These are phyloP conservation scores for Dendrolimus pini DNA, from an alignment of 2,888 invertebrate species.

Conservation along the genomic window DNA sequence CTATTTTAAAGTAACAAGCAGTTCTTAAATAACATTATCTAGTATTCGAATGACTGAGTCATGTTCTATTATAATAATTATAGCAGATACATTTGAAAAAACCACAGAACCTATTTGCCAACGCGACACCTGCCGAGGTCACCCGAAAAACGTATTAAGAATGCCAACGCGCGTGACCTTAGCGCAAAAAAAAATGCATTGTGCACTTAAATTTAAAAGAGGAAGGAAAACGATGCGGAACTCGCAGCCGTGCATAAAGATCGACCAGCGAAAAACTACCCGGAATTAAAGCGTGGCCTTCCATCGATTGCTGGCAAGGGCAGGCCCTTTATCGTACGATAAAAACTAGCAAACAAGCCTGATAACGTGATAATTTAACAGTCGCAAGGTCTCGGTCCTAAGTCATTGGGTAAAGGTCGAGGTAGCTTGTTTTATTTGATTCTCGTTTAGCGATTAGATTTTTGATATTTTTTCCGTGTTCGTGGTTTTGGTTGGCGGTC, in stretches of 20 bases:
- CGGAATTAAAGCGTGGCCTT: slow-evolving; percentile 50
- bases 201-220: slow-evolving; percentile 35
- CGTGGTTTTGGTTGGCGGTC: slow-evolving; percentile 13
- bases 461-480: slow-evolving; percentile 26
- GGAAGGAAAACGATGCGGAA: slow-evolving; percentile 59
- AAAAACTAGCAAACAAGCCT: slow-evolving; percentile 42
- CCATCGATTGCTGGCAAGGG: slow-evolving; percentile 45
- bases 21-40: too few species aligned
- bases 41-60: too few species aligned
- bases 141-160: slow-evolving; percentile 13
- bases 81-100: background rate
- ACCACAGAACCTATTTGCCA: background rate
- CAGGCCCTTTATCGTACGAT: slow-evolving; percentile 61
- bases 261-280: slow-evolving; percentile 35
- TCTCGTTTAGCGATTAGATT: slow-evolving; percentile 22
- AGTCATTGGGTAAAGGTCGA: slow-evolving; percentile 61
- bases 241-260: slow-evolving; percentile 48
- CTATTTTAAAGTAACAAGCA: too few species aligned
- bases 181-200: slow-evolving; percentile 28
- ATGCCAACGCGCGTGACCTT: slow-evolving; percentile 24
- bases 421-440: slow-evolving; percentile 28
- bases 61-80: too few species aligned
- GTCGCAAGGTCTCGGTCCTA: slow-evolving; percentile 53
- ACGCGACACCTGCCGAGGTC: slow-evolving; percentile 11
- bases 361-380: slow-evolving; percentile 45